Percentiles rank a stretch among this genome's conserved stretches.
Evolutionary conservation across 2,888 invertebrate species (phyloP).

Genomic region (Tinea semifulvella): DNA sequence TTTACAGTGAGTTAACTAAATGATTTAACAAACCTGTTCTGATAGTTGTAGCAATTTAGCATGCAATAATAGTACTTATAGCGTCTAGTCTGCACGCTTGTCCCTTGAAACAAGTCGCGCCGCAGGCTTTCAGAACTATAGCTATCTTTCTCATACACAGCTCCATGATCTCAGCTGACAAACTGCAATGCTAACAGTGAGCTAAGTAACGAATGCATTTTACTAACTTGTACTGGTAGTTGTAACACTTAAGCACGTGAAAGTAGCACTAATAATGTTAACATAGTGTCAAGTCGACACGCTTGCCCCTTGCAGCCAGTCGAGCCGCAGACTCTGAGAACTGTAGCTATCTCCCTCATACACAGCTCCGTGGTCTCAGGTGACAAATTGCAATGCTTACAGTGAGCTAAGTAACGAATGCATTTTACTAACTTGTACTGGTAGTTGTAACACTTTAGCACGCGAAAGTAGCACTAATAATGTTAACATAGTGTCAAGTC

Average conservation of each 20-base stretch:
- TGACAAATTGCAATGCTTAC: slow-evolving; percentile 35
- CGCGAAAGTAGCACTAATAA: slow-evolving; percentile 37
- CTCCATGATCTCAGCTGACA: too few species aligned
- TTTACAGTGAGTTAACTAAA: too few species aligned
- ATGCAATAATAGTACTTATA: background rate
- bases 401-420: slow-evolving; percentile 43
- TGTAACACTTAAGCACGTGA: slow-evolving; percentile 31
- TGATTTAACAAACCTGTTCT: too few species aligned
- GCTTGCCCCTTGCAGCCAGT: slow-evolving; percentile 51
- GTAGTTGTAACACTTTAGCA: slow-evolving; percentile 33
- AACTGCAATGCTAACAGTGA: too few species aligned
- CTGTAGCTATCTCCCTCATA: slow-evolving; percentile 5
- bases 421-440: slow-evolving; percentile 52
- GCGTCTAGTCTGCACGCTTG: background rate
- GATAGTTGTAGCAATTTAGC: too few species aligned
- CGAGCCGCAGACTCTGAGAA: slow-evolving; percentile 31
- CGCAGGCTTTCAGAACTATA: background rate
- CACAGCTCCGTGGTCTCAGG: background rate
- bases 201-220: too few species aligned
- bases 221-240: slow-evolving; percentile 45
- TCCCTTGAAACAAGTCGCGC: background rate
- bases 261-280: slow-evolving; percentile 39
- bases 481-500: slow-evolving; percentile 40
- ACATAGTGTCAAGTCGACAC: slow-evolving; percentile 40
- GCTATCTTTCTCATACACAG: background rate